Conservation (phyloP, 2,888 invertebrate genomes). For the Empis stercorea region DNA sequence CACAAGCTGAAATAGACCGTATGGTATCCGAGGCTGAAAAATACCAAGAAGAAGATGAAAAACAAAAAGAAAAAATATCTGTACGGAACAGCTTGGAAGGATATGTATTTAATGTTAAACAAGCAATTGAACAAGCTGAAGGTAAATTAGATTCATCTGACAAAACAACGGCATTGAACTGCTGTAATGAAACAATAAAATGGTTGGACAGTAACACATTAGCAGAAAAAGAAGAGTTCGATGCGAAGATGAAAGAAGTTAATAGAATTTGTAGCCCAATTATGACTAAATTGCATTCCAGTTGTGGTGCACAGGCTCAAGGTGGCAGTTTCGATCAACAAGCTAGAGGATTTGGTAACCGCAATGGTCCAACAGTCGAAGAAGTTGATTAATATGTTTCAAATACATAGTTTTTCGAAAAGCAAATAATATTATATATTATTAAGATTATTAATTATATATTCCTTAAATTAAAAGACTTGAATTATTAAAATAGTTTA, state of each 20-base stretch:
- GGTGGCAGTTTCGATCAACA: constrained; percentile 35
- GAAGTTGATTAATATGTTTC: constrained; percentile 15
- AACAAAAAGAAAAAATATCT: constrained; percentile 50
- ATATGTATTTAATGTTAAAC: constrained; percentile 55
- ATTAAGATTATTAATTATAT: no score
- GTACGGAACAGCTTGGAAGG: constrained; percentile 59
- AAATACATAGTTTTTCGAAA: no score
- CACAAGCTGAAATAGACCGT: constrained; percentile 67
- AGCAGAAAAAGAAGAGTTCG: constrained; percentile 64
- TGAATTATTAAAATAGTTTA: no score
- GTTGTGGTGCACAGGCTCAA: constrained; percentile 1
- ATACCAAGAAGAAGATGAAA: constrained; percentile 60
- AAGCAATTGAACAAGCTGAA: constrained; percentile 51
- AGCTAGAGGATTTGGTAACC: constrained; percentile 48
- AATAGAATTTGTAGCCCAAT: constrained; percentile 33
- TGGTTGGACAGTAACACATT: constrained; percentile 68
- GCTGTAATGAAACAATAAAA: constrained; percentile 48
- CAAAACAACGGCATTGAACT: constrained; percentile 51
- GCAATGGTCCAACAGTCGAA: constrained; percentile 23
- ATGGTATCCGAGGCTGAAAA: constrained; percentile 64
- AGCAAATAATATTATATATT: no score
- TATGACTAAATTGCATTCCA: constrained; percentile 38
- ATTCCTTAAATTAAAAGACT: no score
- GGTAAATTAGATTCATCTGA: constrained; percentile 50
- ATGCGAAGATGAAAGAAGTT: constrained; percentile 36